Evolutionary conservation across 2,888 invertebrate species (phyloP), one percentile per base, ranked within the genome.

Genomic region (Tromatobia lineatoria): DNA sequence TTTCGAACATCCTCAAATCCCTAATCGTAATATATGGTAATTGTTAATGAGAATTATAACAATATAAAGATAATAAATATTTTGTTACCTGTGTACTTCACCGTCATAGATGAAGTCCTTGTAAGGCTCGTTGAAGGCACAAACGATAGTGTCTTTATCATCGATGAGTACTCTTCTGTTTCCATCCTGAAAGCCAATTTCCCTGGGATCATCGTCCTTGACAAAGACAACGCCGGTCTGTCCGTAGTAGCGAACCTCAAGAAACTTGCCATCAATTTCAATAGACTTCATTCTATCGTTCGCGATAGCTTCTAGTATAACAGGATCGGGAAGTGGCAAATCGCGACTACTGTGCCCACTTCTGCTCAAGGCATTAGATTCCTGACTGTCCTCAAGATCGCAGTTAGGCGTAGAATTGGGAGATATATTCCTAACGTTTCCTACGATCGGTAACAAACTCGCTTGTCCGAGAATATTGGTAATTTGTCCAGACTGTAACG

Each of bases 191-290:
- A 98, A 98, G 25, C 96, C 96, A 73, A 98, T 97, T 92, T 98
- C 98, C 78, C 97, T 95, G 0, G 98, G 98, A 92, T 98, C 98
- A 88, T 97, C 97, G 95, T 97, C 97, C 79, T 96, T 97, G 94
- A 98, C 95, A 91, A 99, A 96, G 1, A 98, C 96, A 42, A 98
- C 95, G 0, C 97, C 98, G 0, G 96, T 96, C 84, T 97, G 96
- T 23, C 97, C 98, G 90, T 99, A 98, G 90, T 97, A 98, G 23
- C 98, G 94, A 64, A 98, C 97, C 91, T 98, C 98, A 87, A 97
- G 95, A 0, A 97, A 96, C 20, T 96, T 94, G 0, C 96, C 96
- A 91, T 98, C 98, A 61, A 99, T 98, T 82, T 96, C 96, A 47
- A 98, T 97, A 6, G 96, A 96, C 88, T 96, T 96, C 88, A 97